Base-by-base conservation (phyloP, 1,140 invertebrate species). In the Araneus ventricosus region DNA sequence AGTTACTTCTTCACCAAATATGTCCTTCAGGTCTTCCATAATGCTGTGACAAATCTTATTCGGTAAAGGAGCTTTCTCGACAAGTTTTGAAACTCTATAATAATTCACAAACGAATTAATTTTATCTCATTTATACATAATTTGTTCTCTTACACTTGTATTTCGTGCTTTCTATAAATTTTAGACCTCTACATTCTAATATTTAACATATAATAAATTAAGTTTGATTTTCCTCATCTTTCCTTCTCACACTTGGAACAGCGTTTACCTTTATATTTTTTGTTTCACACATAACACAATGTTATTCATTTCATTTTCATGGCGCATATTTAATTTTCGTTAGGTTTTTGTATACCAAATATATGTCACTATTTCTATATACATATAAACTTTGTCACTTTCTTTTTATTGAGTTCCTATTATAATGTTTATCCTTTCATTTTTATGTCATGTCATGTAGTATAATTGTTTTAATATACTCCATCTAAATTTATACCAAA, bases 1-100 rank as follows among this genome's bases (percentile, higher is more conserved):
- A 3, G 30, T 57, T 14, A 59, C 22, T 34, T 57, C 41, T 27
- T 39, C 88, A 59, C 59, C 82, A 17, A 93, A 94, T 20, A 87
- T 63, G 14, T 93, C 93, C 37, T 85, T 94, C 45, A 93, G 67
- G 61, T 85, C 70, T 52, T 94, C 61, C 57, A 3, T 94, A 41
- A 94, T 94, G 2, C 39, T 52, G 4, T 75, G 87, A 14, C 61
- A 67, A 88, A 88, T 88, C 39, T 88, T 88, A 4, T 67, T 24
- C 17, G 59, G 63, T 1, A 88, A 45, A 1, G n/a, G 14, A 14
- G 87, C 41, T 20, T 67, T 88, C 37, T 41, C 41, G 1, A 88
- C 30, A 20, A 59, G 24, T 1, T 14, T 45, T 22, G 63, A 88
- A 88, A 70, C 87, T 34, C 87, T 88, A 37, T 34, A 88, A 45